A percentile compares a stretch with the other conserved stretches of the same genome.
phyloP scores from a whole-genome alignment of 2,113 vertebrate species.

The Rhinopomastus cyanomelas region DNA sequence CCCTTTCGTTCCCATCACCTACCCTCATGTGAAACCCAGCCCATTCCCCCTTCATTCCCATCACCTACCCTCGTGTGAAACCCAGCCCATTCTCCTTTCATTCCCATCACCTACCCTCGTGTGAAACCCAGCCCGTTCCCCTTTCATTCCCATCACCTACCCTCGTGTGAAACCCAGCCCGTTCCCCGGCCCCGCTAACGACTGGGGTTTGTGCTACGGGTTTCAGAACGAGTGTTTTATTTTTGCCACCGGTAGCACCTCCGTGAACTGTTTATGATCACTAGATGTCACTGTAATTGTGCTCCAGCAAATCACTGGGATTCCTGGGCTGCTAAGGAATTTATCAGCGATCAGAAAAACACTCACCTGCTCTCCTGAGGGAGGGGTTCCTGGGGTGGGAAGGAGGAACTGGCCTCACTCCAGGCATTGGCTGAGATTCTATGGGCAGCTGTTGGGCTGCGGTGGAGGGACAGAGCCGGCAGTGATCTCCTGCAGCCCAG shows the following conservation, averaged over 20 bases:
- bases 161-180: neutral
- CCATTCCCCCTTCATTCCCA: neutral
- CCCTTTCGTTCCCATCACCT: neutral
- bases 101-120: neutral
- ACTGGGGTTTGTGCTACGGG: neutral
- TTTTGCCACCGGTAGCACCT: neutral
- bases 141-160: neutral
- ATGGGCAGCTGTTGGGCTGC: neutral
- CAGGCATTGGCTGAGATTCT: neutral
- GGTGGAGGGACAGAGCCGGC: neutral
- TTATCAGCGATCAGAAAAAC: neutral
- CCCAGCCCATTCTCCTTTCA: too few relatives aligned
- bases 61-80: neutral
- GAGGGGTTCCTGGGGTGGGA: neutral
- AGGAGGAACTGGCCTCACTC: accelerated
- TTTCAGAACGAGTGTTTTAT: neutral
- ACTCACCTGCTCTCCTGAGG: neutral
- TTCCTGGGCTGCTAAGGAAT: neutral
- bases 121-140: too few relatives aligned
- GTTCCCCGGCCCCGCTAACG: neutral
- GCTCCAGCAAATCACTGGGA: neutral
- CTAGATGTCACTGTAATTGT: conserved; percentile 64
- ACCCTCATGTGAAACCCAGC: neutral
- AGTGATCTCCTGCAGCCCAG: too few relatives aligned
- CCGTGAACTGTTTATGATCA: neutral